Evolutionary conservation across 2,888 invertebrate species (phyloP), one percentile per base, ranked within the genome.

Genomic region (Dryomyza anilis): DNA sequence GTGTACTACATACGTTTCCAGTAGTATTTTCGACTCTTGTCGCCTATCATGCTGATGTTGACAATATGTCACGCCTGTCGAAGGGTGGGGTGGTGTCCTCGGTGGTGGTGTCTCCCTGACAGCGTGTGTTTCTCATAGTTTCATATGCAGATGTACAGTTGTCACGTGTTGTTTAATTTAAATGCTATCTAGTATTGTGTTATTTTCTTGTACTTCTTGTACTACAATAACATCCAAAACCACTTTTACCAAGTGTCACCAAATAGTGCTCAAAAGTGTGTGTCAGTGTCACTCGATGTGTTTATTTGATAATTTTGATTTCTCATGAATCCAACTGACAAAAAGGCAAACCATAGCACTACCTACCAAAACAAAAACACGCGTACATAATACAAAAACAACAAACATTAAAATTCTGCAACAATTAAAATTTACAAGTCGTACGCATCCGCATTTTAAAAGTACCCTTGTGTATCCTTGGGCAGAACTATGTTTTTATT

Each of bases 381-480:
- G 55, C 55, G 39, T 36, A 57, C 57, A 25, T 19, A 45, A 43
- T 33, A 33, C 33, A 33, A 57, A 25, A 27, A 57, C 57, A 57
- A 23, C 45, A 45, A 56, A 45, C 43, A 27, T 16, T 7, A 8
- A 33, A 8, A 33, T 33, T 29, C 16, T 57, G 57, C 43, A 57
- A 57, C 57, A 57, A 57, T 57, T 57, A 57, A 43, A 57, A 27
- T 57, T 45, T 45, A 57, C 57, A 57, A 57, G 43, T 27, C 29
- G 57, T 43, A 45, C 27, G 45, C 25, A 57, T 45, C 43, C 57
- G 43, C 45, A 56, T 33, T 33, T 33, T 12, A 33, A 33, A 33
- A 33, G 33, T 33, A 12, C 12, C 33, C 12, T 33, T 12, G 33
- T 8, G 33, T 7, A 33, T 12, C 33, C 33, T 33, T 33, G 7